phyloP scores from a whole-genome alignment of 2,888 invertebrate species.

The Nephrocerus scutellatus region DNA sequence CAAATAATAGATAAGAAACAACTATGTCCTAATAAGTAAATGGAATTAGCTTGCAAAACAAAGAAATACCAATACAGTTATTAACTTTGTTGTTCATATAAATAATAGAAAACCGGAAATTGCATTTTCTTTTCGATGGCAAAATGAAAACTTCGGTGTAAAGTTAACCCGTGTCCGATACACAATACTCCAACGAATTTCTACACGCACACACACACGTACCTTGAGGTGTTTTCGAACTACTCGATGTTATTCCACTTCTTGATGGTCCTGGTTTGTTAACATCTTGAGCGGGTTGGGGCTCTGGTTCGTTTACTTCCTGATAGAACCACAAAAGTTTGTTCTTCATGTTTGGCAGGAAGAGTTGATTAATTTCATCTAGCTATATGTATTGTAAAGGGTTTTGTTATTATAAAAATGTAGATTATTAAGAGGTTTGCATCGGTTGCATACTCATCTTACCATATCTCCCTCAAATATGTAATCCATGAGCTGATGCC shows the following conservation, averaged over 20 bases:
- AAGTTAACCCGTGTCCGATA: too few species aligned
- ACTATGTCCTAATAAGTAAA: too few species aligned
- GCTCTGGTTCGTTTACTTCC: constrained; percentile 67
- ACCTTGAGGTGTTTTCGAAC: constrained; percentile 48
- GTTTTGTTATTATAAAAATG: background rate
- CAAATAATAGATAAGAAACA: too few species aligned
- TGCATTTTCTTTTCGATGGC: background rate
- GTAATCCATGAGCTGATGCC: constrained; percentile 84
- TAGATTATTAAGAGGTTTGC: constrained; percentile 33
- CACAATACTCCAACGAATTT: too few species aligned
- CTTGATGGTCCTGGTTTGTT: constrained; percentile 51
- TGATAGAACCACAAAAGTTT: constrained; percentile 86
- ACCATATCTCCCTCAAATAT: constrained; percentile 88
- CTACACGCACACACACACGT: too few species aligned
- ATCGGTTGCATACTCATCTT: too few species aligned
- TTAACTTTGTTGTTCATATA: too few species aligned
- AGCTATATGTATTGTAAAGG: constrained; percentile 52
- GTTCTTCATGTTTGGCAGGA: constrained; percentile 76
- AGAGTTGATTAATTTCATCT: constrained; percentile 81
- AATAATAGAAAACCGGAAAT: constrained; percentile 3
- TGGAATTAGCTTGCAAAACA: too few species aligned
- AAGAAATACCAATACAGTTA: too few species aligned
- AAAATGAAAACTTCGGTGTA: too few species aligned
- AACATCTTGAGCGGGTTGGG: constrained; percentile 39
- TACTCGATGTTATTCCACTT: constrained; percentile 48